Conservation (phyloP, 2,888 invertebrate species). For the Pyrochroa serraticornis region DNA sequence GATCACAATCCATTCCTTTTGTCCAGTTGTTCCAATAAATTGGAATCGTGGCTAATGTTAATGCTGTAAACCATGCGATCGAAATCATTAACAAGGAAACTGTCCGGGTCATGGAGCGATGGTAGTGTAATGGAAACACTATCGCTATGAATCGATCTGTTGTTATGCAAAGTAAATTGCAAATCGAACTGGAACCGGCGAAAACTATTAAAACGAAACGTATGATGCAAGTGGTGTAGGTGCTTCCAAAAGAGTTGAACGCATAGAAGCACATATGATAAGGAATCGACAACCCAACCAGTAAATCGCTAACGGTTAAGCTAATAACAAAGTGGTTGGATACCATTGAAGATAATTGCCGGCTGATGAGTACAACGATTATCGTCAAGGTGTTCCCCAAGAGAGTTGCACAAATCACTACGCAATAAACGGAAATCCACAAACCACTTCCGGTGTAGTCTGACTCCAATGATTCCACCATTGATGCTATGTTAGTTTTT, state of each 20-base stretch:
- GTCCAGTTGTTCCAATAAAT: conserved; percentile 81
- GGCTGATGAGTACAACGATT: conserved; percentile 72
- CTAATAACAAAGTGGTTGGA: conserved; percentile 82
- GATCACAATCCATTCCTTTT: conserved; percentile 62
- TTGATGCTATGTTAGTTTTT: too few species aligned
- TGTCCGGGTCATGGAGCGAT: conserved; percentile 73
- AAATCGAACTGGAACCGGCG: conserved; percentile 79
- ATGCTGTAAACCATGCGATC: conserved; percentile 71
- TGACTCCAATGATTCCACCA: too few species aligned
- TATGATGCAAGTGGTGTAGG: conserved; percentile 70
- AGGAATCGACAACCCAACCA: conserved; percentile 78
- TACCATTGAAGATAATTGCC: conserved; percentile 70
- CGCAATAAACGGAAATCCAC: conserved; percentile 71
- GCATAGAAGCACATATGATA: conserved; percentile 80
- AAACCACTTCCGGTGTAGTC: conserved; percentile 17
- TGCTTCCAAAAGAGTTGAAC: conserved; percentile 61
- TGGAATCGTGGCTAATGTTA: conserved; percentile 71
- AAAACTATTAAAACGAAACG: conserved; percentile 76
- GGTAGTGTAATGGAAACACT: conserved; percentile 79
- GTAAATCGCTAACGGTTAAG: conserved; percentile 77
- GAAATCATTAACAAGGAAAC: conserved; percentile 68
- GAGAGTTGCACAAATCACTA: conserved; percentile 70
- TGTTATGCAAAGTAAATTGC: conserved; percentile 79
- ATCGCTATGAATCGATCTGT: conserved; percentile 82
- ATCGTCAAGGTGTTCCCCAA: conserved; percentile 79